phyloP scores from a whole-genome alignment of 2,888 invertebrate genomes.

The Erannis defoliaria region DNA sequence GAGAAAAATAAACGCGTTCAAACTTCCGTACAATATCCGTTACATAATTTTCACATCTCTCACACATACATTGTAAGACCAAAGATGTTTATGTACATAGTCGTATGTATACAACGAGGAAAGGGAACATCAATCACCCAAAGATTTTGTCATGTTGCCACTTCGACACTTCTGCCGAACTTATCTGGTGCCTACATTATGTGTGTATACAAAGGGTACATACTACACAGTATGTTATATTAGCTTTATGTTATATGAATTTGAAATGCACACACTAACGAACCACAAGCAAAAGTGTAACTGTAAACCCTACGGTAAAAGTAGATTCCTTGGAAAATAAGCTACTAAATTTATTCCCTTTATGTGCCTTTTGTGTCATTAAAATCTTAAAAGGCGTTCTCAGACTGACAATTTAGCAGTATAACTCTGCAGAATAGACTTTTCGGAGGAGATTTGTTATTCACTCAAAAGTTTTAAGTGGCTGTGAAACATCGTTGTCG shows the following conservation, averaged over 20 bases:
- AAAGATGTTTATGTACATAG: slow-evolving; percentile 10
- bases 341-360: slow-evolving; percentile 59
- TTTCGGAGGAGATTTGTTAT: slow-evolving; percentile 84
- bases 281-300: neutral
- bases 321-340: slow-evolving; percentile 30
- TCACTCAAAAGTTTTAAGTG: slow-evolving; percentile 85
- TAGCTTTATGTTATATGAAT: slow-evolving; percentile 6
- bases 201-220: neutral
- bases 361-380: slow-evolving; percentile 70
- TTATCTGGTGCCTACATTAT: slow-evolving; percentile 19
- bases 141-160: slow-evolving; percentile 70
- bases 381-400: slow-evolving; percentile 76
- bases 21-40: no score
- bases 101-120: slow-evolving; percentile 30
- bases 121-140: slow-evolving; percentile 65
- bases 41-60: slow-evolving; percentile 14
- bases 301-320: neutral
- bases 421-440: slow-evolving; percentile 80
- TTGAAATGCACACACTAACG: neutral
- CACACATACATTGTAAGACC: slow-evolving; percentile 19
- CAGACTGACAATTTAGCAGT: slow-evolving; percentile 81
- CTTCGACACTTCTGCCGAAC: slow-evolving; percentile 61
- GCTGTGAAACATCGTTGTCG: slow-evolving; percentile 83
- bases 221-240: neutral
- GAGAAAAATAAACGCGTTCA: no score